A percentile compares a stretch with the other conserved stretches of the same genome.
Conservation (phyloP, 2,888 invertebrate genomes). For the Stenolophus ochropezus region DNA sequence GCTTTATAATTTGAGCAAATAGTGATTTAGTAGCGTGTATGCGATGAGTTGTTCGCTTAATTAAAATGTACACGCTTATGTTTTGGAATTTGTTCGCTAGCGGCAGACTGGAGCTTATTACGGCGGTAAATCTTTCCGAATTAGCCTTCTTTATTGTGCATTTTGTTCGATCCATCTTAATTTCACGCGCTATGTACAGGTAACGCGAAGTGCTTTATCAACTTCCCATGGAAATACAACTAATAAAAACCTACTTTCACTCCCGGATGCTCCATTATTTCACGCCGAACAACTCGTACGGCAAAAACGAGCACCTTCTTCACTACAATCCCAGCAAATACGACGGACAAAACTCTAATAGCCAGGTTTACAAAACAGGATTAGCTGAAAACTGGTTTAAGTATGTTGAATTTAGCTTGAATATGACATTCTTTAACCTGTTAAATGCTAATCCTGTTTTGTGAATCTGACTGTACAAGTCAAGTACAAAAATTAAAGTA, state of each 20-base stretch:
- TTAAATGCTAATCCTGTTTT: too few relatives aligned
- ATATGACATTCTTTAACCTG: too few relatives aligned
- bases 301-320: background rate
- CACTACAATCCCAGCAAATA: too few relatives aligned
- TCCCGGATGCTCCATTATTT: background rate
- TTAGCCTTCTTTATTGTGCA: constrained; percentile 55
- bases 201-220: constrained; percentile 15
- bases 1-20: constrained; percentile 46
- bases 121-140: constrained; percentile 56
- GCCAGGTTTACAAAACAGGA: too few relatives aligned
- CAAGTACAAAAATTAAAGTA: too few relatives aligned
- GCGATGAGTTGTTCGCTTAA: constrained; percentile 51
- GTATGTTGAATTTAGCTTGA: too few relatives aligned
- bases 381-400: too few relatives aligned
- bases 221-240: constrained; percentile 25
- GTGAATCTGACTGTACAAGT: too few relatives aligned
- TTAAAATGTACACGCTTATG: constrained; percentile 58
- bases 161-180: constrained; percentile 40
- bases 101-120: constrained; percentile 49
- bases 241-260: constrained; percentile 16
- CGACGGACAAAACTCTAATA: too few relatives aligned
- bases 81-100: constrained; percentile 50
- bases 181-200: constrained; percentile 8
- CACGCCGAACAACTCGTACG: too few relatives aligned
- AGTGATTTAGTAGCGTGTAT: constrained; percentile 50